Evolutionary conservation across 2,113 vertebrate species (phyloP).

Genomic region (Bostrychus sinensis): DNA sequence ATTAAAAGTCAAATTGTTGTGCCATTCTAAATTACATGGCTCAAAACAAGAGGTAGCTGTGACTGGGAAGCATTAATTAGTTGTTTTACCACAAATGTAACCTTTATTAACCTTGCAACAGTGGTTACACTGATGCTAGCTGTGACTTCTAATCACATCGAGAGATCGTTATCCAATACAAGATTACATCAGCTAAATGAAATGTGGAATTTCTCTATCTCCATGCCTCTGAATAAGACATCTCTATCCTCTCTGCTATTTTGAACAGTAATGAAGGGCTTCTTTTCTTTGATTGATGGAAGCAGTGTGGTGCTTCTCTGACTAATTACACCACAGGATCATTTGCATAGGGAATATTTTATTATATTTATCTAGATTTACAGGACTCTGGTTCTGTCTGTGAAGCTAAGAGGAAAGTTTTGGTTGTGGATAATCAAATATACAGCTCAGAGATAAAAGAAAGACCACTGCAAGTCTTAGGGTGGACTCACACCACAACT

Average conservation of each 20-base stretch:
- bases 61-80: too few species aligned
- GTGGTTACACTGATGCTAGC: background rate
- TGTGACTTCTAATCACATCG: background rate
- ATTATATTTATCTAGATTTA: slow-evolving; percentile 19
- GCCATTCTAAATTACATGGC: too few species aligned
- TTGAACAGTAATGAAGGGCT: background rate
- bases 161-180: background rate
- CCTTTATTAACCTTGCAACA: background rate
- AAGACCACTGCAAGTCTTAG: too few species aligned
- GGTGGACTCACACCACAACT: too few species aligned
- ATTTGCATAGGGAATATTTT: slow-evolving; percentile 47
- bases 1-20: too few species aligned
- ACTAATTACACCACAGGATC: slow-evolving; percentile 21
- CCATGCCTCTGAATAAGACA: slow-evolving; percentile 2
- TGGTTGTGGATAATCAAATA: background rate
- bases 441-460: too few species aligned
- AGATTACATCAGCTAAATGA: background rate
- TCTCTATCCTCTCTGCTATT: background rate
- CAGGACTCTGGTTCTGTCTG: background rate
- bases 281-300: slow-evolving; percentile 26
- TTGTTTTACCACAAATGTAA: too few species aligned
- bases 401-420: slow-evolving; percentile 18
- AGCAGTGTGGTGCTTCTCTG: slow-evolving; percentile 12
- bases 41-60: too few species aligned
- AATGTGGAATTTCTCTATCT: slow-evolving; percentile 1